These are phyloP conservation scores for Brotula barbata DNA, from an alignment of 2,797 vertebrate species.

Conservation along the genomic window DNA sequence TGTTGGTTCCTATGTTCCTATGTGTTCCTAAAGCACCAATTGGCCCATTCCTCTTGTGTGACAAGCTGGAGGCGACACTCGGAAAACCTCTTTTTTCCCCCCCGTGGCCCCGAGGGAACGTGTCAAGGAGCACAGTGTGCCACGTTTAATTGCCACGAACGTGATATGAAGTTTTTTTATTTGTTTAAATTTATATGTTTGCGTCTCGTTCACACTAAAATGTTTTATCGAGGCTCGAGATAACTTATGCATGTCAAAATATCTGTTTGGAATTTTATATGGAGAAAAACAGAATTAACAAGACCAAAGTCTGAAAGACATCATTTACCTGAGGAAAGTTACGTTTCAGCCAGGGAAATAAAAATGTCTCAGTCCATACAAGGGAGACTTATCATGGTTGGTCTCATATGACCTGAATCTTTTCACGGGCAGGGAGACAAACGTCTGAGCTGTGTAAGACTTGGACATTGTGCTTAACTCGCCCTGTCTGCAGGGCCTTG, in stretches of 20 bases:
- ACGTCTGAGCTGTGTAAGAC: conserved; percentile 38
- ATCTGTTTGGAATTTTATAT: conserved; percentile 52
- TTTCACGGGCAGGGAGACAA: conserved; percentile 52
- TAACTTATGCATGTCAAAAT: conserved; percentile 53
- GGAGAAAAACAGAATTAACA: conserved; percentile 59
- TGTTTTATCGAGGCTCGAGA: conserved; percentile 62
- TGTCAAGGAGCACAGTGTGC: conserved; percentile 53
- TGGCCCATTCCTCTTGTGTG: conserved; percentile 61
- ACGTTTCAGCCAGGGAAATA: conserved; percentile 70
- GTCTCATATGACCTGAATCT: conserved; percentile 65
- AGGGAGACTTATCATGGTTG: conserved; percentile 65
- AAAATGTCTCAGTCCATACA: conserved; percentile 74
- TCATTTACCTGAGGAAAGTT: conserved; percentile 67
- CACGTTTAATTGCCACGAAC: conserved; percentile 52
- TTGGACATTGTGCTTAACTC: conserved; percentile 50
- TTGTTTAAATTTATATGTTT: conserved; percentile 77
- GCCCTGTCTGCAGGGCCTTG: conserved; percentile 33
- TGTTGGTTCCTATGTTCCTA: conserved; percentile 47
- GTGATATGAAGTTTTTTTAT: conserved; percentile 51
- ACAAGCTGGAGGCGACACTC: conserved; percentile 54
- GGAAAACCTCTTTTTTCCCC: conserved; percentile 47
- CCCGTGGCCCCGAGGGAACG: conserved; percentile 38
- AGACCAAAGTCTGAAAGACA: conserved; percentile 69
- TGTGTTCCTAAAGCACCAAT: conserved; percentile 40
- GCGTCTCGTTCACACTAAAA: conserved; percentile 60